A percentile compares a stretch with the other conserved stretches of the same genome.
Evolutionary conservation across 2,797 vertebrate genomes (phyloP).

Genomic region (Melanotaenia parkinsoni): DNA sequence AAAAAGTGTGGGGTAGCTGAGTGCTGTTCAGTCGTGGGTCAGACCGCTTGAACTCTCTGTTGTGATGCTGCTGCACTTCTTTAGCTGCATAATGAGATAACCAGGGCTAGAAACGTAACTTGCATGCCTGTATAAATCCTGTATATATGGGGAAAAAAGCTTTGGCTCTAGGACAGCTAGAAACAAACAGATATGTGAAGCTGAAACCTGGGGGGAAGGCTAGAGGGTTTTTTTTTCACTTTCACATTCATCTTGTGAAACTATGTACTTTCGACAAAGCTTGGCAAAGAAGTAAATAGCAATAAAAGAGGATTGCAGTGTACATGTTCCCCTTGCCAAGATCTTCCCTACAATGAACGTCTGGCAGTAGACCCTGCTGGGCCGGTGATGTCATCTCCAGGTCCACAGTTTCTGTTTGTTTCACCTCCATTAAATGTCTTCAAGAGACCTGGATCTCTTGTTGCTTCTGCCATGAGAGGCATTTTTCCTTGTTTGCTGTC

Average conservation of each 20-base stretch:
- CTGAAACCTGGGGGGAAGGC: conserved; percentile 39
- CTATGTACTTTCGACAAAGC: conserved; percentile 71
- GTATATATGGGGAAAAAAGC: conserved; percentile 45
- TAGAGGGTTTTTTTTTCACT: conserved; percentile 47
- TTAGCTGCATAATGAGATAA: conserved; percentile 45
- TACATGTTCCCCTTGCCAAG: conserved; percentile 71
- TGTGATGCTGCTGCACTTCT: conserved; percentile 53
- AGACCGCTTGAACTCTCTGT: conserved; percentile 44
- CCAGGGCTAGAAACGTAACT: conserved; percentile 15
- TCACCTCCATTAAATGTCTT: conserved; percentile 70
- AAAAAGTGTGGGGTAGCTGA: conserved; percentile 64
- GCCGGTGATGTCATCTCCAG: conserved; percentile 76
- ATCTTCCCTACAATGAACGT: conserved; percentile 66
- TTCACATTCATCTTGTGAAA: conserved; percentile 74
- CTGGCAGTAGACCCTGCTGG: conserved; percentile 66
- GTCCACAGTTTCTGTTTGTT: conserved; percentile 74
- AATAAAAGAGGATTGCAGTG: conserved; percentile 75
- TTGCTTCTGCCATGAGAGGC: conserved; percentile 58
- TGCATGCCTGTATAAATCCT: conserved; percentile 22
- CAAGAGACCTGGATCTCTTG: conserved; percentile 57
- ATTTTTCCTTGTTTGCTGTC: conserved; percentile 64
- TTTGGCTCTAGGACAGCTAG: conserved; percentile 28
- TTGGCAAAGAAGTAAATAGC: conserved; percentile 75
- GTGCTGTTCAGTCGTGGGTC: conserved; percentile 54
- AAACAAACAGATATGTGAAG: conserved; percentile 40